phyloP scores from a whole-genome alignment of 1,140 invertebrate species.

The Hycleus cichorii region DNA sequence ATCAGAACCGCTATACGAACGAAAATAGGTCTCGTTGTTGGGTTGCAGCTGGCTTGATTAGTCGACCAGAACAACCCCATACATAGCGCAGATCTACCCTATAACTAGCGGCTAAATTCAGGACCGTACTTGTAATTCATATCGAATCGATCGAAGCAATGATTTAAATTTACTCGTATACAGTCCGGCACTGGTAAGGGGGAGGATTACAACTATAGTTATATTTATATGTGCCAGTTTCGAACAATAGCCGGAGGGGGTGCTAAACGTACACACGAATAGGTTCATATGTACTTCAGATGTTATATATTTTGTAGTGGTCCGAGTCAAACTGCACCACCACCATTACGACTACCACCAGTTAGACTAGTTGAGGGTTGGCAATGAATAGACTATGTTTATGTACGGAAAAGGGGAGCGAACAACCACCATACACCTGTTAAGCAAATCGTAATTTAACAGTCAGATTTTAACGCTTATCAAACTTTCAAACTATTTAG shows the following conservation, averaged over 20 bases:
- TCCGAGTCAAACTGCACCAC: slow-evolving; percentile 17
- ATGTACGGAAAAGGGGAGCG: slow-evolving; percentile 16
- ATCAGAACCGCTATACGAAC: slow-evolving; percentile 12
- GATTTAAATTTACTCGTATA: neutral
- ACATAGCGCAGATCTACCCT: neutral
- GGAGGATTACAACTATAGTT: neutral
- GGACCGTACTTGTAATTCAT: slow-evolving; percentile 1
- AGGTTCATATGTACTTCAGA: slow-evolving; percentile 20
- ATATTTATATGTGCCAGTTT: slow-evolving; percentile 9
- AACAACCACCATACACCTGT: slow-evolving; percentile 20
- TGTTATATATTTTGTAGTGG: slow-evolving; percentile 31
- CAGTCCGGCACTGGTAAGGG: slow-evolving; percentile 1
- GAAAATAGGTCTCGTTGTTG: too few species aligned
- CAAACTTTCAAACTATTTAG: slow-evolving; percentile 1
- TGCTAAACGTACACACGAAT: slow-evolving; percentile 1
- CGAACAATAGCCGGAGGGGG: neutral
- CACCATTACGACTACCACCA: slow-evolving; percentile 4
- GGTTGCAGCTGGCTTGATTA: slow-evolving; percentile 36
- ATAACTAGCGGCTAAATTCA: neutral
- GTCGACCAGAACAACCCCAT: slow-evolving; percentile 32
- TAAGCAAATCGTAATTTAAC: slow-evolving; percentile 26
- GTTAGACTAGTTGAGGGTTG: neutral
- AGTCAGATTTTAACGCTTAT: slow-evolving; percentile 24
- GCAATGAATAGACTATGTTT: slow-evolving; percentile 4
- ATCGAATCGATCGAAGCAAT: too few species aligned